Evolutionary conservation across 2,797 vertebrate species (phyloP).

Genomic region (Poeciliopsis infans): DNA sequence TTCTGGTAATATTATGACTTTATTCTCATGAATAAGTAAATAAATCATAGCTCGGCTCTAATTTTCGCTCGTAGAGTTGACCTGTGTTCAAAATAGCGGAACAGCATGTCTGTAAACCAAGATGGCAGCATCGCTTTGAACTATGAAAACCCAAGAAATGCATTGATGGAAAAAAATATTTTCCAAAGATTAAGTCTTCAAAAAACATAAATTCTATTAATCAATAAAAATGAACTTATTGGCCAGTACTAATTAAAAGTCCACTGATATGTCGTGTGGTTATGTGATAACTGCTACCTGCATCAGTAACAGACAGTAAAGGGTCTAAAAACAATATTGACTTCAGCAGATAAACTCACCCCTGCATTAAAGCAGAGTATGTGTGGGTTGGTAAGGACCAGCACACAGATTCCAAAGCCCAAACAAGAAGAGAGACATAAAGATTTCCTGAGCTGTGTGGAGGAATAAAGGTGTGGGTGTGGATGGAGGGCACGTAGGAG

Average conservation of each 20-base stretch:
- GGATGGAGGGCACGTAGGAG: slow-evolving; percentile 17
- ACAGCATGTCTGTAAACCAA: no score
- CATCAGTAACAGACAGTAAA: slow-evolving; percentile 12
- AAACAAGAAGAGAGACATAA: slow-evolving; percentile 48
- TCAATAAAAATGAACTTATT: no score
- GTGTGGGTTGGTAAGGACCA: slow-evolving; percentile 7
- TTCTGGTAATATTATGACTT: no score
- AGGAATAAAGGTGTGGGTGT: slow-evolving; percentile 20
- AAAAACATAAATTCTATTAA: no score
- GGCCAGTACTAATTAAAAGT: background rate
- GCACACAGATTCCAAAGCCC: slow-evolving; percentile 58
- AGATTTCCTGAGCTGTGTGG: slow-evolving; percentile 52
- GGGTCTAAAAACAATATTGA: slow-evolving; percentile 20
- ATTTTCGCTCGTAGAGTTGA: no score
- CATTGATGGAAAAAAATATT: no score
- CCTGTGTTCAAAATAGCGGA: no score
- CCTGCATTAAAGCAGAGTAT: slow-evolving; percentile 43
- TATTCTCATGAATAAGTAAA: no score
- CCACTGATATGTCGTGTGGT: slow-evolving; percentile 17
- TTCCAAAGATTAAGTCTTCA: no score
- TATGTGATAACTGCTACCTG: background rate
- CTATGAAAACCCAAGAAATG: no score
- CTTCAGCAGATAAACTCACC: slow-evolving; percentile 51
- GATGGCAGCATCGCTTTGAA: background rate
- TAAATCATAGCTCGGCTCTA: no score